These are phyloP conservation scores for Zapornia atra DNA, from an alignment of 2,113 vertebrate genomes.

Conservation along the genomic window DNA sequence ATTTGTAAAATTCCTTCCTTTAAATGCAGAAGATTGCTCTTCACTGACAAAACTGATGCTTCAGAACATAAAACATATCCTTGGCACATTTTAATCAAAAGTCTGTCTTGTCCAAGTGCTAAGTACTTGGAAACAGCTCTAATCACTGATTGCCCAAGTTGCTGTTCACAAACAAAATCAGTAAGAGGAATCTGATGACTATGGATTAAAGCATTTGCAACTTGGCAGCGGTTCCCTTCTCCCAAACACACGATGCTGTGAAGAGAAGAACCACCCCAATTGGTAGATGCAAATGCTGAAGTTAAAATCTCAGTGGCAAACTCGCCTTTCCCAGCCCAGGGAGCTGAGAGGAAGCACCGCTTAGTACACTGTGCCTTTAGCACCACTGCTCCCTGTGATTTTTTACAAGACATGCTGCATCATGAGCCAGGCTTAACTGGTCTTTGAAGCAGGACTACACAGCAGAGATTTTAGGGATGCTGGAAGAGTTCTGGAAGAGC, in stretches of 20 bases:
- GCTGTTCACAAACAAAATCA: not conserved
- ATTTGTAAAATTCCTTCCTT: not conserved
- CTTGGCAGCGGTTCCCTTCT: not conserved
- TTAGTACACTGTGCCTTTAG: not conserved
- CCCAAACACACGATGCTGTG: not conserved
- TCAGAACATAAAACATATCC: not conserved
- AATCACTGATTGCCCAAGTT: accelerated
- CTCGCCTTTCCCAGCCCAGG: not conserved
- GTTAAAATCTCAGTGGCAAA: not conserved
- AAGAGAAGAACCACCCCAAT: not conserved
- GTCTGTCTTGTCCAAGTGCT: not conserved
- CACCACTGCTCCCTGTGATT: not conserved
- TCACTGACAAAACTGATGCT: not conserved
- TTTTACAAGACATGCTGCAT: not conserved
- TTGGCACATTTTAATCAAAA: not conserved
- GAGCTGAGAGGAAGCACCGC: not conserved
- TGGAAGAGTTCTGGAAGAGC: not conserved
- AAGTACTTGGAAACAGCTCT: not conserved
- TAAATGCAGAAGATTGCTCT: not conserved
- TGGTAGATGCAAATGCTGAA: not conserved
- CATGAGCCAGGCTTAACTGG: not conserved
- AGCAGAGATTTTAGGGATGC: not conserved
- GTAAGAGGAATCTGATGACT: not conserved
- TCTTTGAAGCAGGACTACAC: not conserved
- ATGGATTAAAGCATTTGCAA: not conserved